Percentiles rank a stretch among this genome's conserved stretches.
phyloP scores from a whole-genome alignment of 1,140 invertebrate species.

The Zaprionus gabonicus region DNA sequence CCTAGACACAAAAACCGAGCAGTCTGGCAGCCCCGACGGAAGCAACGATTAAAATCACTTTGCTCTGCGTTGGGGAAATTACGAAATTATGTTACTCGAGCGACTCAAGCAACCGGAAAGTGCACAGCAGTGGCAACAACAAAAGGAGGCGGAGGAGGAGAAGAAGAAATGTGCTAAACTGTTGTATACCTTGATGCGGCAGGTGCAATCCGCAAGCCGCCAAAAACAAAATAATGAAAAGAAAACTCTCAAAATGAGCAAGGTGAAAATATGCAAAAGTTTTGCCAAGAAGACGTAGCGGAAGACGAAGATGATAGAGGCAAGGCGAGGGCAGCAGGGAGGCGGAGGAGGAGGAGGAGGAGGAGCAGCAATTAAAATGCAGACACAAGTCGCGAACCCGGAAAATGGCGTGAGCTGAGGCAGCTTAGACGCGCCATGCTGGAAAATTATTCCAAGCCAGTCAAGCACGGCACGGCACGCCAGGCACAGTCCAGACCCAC shows the following conservation, averaged over 20 bases:
- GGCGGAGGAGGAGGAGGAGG: neutral
- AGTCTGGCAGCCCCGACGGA: slow-evolving; percentile 44
- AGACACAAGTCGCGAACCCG: slow-evolving; percentile 30
- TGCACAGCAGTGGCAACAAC: slow-evolving; percentile 49
- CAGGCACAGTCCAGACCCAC: neutral
- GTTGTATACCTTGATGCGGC: slow-evolving; percentile 15
- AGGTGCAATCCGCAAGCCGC: slow-evolving; percentile 50
- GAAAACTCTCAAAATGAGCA: slow-evolving; percentile 1
- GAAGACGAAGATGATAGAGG: slow-evolving; percentile 16
- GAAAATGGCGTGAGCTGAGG: neutral
- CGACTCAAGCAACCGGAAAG: slow-evolving; percentile 68
- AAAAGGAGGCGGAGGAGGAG: neutral
- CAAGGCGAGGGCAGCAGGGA: neutral
- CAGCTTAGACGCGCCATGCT: slow-evolving; percentile 49
- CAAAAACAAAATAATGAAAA: slow-evolving; percentile 42
- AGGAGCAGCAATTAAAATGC: slow-evolving; percentile 67
- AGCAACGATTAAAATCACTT: slow-evolving; percentile 79
- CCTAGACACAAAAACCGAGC: slow-evolving; percentile 33
- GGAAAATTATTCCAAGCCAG: slow-evolving; percentile 65
- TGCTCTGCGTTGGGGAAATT: slow-evolving; percentile 68
- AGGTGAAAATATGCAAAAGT: slow-evolving; percentile 54
- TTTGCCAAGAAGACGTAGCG: slow-evolving; percentile 21
- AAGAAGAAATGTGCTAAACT: slow-evolving; percentile 4
- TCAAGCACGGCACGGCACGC: neutral
- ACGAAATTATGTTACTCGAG: slow-evolving; percentile 77